Percentiles rank a stretch among this genome's conserved stretches.
phyloP scores from a whole-genome alignment of 2,113 vertebrate genomes.

The Cynocephalus volans region DNA sequence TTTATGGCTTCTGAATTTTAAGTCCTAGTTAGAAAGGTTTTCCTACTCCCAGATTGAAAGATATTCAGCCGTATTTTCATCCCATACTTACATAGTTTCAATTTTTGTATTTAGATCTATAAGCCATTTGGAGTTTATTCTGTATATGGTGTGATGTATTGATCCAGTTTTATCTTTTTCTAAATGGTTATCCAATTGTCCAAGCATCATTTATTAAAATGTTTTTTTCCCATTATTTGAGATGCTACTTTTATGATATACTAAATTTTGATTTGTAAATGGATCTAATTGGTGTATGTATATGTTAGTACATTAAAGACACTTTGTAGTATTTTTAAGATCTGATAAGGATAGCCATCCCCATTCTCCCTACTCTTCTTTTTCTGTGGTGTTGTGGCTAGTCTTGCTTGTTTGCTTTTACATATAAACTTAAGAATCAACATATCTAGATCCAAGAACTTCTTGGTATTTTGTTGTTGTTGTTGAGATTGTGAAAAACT shows the following conservation, averaged over 20 bases:
- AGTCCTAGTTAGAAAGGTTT: constrained; percentile 56
- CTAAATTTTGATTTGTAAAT: constrained; percentile 16
- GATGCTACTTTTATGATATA: constrained; percentile 46
- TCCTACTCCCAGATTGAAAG: background rate
- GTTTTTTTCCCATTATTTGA: background rate
- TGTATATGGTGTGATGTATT: background rate
- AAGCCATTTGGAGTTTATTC: constrained; percentile 64
- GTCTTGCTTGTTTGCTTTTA: background rate
- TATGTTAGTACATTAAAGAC: constrained; percentile 7
- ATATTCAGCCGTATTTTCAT: constrained; percentile 35
- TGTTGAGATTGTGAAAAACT: constrained; percentile 25
- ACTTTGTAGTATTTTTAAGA: constrained; percentile 51
- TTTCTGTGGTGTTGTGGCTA: background rate
- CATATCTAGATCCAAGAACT: constrained; percentile 7
- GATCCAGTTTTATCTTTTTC: constrained; percentile 60
- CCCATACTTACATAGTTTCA: background rate
- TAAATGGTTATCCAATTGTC: constrained; percentile 50
- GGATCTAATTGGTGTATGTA: constrained; percentile 32
- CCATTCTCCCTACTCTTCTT: background rate
- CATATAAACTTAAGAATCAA: constrained; percentile 30
- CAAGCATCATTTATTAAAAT: constrained; percentile 48
- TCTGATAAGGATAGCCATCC: background rate
- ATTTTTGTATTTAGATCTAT: constrained; percentile 60
- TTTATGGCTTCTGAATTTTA: constrained; percentile 65
- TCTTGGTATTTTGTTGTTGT: background rate